Conservation (phyloP, 2,888 invertebrate genomes). For the Aromia moschata region DNA sequence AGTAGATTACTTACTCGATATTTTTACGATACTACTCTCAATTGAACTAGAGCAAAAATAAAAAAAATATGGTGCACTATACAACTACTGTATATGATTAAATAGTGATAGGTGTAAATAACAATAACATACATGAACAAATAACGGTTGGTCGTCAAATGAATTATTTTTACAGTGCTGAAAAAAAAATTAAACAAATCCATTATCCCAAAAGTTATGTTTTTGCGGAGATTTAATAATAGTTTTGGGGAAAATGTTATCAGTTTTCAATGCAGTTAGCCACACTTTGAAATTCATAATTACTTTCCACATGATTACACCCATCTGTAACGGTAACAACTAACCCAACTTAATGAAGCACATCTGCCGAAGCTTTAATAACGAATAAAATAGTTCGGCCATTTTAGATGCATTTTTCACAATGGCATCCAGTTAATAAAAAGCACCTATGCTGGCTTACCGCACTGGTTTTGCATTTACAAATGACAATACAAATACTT, state of each 20-base stretch:
- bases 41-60: too few species aligned
- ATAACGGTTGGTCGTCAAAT: too few species aligned
- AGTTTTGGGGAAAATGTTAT: not conserved
- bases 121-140: too few species aligned
- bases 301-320: slow-evolving; percentile 30
- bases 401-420: slow-evolving; percentile 44
- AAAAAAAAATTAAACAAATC: not conserved
- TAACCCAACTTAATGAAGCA: slow-evolving; percentile 37
- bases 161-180: not conserved
- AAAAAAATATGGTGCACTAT: too few species aligned
- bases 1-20: too few species aligned
- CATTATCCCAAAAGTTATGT: not conserved
- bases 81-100: too few species aligned
- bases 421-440: slow-evolving; percentile 51
- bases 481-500: slow-evolving; percentile 53
- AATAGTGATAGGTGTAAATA: too few species aligned
- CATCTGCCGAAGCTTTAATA: slow-evolving; percentile 41
- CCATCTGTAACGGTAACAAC: slow-evolving; percentile 35
- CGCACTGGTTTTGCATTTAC: slow-evolving; percentile 51
- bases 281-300: not conserved
- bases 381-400: slow-evolving; percentile 43
- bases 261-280: not conserved
- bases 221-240: not conserved
- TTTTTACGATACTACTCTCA: too few species aligned
- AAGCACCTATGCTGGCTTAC: slow-evolving; percentile 48